Evolutionary conservation across 2,888 invertebrate species (phyloP), one percentile per base, ranked within the genome.

Genomic region (Oscheius sp.): DNA sequence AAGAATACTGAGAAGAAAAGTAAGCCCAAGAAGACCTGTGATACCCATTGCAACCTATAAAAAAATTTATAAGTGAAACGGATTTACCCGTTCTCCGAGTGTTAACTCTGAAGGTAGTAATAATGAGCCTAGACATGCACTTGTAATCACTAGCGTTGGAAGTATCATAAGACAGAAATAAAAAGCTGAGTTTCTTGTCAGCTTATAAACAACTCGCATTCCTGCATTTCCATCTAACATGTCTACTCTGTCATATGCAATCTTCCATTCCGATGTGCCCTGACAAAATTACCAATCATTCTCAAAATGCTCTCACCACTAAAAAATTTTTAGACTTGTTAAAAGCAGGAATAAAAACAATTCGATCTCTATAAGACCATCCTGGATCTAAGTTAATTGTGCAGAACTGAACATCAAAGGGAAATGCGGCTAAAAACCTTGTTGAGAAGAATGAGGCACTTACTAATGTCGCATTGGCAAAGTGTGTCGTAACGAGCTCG

Each of bases 41-140:
- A 55, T n/a, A 33, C 55, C 33, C 34, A 55, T n/a, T 10, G n/a
- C 34, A n/a, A 55, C 34, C 55, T 55, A 25, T 4, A 55, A 55
- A 20, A 10, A 29, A 25, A 25, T 29, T 48, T 46, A 6, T 46
- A n/a, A n/a, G n/a, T n/a, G n/a, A n/a, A n/a, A n/a, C n/a, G n/a
- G n/a, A n/a, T 17, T 45, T 4, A 48, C 48, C 25, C 25, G 20
- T 25, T 48, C 48, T 25, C 23, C 48, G 12, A 23, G 20, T 17
- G 20, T 25, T 12, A 48, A 20, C 12, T 25, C 48, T 20, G 25
- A 48, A 23, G 48, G 48, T 5, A 48, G 20, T 4, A 48, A 12
- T 48, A 48, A 20, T 17, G 48, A 6, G 23, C 15, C 20, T 20
- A 48, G 12, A 23, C 15, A 15, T 12, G 25, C 25, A 12, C 23